Percentiles rank a stretch among this genome's conserved stretches.
phyloP scores from a whole-genome alignment of 2,113 vertebrate species.

The Zapus hudsonius region DNA sequence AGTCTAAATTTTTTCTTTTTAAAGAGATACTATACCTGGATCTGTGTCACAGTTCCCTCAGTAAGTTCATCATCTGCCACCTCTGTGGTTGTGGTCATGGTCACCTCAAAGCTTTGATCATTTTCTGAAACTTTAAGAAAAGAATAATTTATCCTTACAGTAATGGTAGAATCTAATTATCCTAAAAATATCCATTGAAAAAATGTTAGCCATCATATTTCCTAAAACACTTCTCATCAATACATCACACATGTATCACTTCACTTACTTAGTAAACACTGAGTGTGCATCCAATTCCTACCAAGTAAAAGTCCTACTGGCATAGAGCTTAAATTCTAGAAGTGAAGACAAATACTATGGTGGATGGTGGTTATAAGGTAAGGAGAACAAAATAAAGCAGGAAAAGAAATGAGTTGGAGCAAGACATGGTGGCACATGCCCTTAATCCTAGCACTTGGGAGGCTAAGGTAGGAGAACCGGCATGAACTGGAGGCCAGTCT shows the following conservation, averaged over 20 bases:
- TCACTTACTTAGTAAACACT: neutral
- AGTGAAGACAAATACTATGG: neutral
- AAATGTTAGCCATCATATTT: constrained; percentile 12
- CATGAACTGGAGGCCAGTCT: no score
- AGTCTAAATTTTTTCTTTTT: no score
- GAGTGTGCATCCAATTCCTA: neutral
- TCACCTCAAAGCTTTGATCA: constrained; percentile 97
- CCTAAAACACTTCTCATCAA: neutral
- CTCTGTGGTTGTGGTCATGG: constrained; percentile 96
- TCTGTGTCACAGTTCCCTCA: constrained; percentile 92
- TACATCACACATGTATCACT: neutral
- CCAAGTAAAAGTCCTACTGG: neutral
- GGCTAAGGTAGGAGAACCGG: no score
- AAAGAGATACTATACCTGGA: constrained; percentile 88
- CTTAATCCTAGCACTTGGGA: no score
- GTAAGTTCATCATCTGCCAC: constrained; percentile 91
- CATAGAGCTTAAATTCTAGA: neutral
- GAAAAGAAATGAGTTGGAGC: neutral
- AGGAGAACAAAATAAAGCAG: constrained; percentile 26
- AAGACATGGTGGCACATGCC: no score
- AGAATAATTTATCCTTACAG: constrained; percentile 39
- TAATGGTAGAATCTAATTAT: neutral
- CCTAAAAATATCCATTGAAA: constrained; percentile 17
- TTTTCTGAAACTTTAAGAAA: constrained; percentile 92
- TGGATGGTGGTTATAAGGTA: neutral